phyloP scores from a whole-genome alignment of 1,140 invertebrate genomes.

The Trichogramma pretiosum region DNA sequence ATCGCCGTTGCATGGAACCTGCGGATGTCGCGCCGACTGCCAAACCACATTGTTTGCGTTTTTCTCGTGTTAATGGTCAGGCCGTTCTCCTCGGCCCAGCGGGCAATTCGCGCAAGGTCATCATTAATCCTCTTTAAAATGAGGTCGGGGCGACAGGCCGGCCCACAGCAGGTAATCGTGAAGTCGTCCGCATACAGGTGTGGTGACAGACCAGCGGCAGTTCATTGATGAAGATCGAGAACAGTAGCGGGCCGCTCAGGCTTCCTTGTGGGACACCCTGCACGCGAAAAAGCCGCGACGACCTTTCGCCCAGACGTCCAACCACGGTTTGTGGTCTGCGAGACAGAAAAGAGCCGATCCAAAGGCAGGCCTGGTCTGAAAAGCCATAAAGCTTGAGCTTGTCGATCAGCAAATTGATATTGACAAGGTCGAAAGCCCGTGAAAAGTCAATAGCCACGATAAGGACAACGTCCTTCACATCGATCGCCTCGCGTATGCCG shows the following conservation, averaged over 20 bases:
- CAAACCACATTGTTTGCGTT: not conserved
- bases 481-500: too few relatives aligned
- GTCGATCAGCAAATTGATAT: too few relatives aligned
- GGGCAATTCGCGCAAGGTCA: not conserved
- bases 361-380: too few relatives aligned
- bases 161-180: not conserved
- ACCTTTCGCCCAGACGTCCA: not conserved
- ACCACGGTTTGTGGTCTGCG: too few relatives aligned
- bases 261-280: not conserved
- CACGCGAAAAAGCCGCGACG: not conserved
- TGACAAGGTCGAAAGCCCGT: too few relatives aligned
- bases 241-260: not conserved
- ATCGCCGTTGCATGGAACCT: too few relatives aligned
- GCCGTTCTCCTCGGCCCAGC: not conserved
- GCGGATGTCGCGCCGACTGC: not conserved
- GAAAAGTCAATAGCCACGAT: too few relatives aligned
- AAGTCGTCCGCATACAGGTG: not conserved
- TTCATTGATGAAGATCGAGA: not conserved
- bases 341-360: too few relatives aligned
- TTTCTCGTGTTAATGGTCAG: not conserved
- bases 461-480: too few relatives aligned
- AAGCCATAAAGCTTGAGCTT: too few relatives aligned
- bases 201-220: not conserved
- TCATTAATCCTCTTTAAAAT: not conserved
- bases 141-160: not conserved